Conservation (phyloP, 1,140 invertebrate species). For the Diorhabda elongata region DNA sequence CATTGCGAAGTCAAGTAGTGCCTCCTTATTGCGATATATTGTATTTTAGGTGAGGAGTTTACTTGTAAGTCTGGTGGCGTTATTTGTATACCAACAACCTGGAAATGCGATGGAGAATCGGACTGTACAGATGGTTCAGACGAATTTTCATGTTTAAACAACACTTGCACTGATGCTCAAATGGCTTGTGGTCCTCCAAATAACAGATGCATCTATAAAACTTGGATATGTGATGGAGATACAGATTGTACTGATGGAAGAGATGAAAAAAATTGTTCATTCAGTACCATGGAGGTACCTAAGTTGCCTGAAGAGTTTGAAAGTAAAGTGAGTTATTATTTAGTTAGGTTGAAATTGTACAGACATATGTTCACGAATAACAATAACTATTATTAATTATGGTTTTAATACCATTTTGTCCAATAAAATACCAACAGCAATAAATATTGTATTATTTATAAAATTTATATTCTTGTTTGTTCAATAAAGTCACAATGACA, state of each 20-base stretch:
- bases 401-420: no score
- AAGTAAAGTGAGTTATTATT: constrained; percentile 21
- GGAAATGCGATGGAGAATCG: constrained; percentile 52
- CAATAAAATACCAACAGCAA: no score
- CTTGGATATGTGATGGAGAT: constrained; percentile 72
- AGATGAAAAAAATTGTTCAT: constrained; percentile 69
- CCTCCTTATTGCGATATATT: no score
- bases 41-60: constrained; percentile 39
- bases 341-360: background rate
- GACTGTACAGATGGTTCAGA: constrained; percentile 42
- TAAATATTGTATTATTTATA: no score
- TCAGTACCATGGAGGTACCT: constrained; percentile 9
- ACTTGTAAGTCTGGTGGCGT: constrained; percentile 37
- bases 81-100: constrained; percentile 64
- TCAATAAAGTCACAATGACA: no score
- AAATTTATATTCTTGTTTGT: no score
- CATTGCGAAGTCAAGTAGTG: no score
- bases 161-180: constrained; percentile 58
- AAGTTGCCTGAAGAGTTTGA: constrained; percentile 19
- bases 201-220: constrained; percentile 65
- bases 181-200: constrained; percentile 58
- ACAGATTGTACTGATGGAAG: constrained; percentile 62
- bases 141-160: constrained; percentile 48
- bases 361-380: no score
- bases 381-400: no score